These are phyloP conservation scores for Ormia ochracea DNA, from an alignment of 2,888 invertebrate genomes.

Conservation along the genomic window DNA sequence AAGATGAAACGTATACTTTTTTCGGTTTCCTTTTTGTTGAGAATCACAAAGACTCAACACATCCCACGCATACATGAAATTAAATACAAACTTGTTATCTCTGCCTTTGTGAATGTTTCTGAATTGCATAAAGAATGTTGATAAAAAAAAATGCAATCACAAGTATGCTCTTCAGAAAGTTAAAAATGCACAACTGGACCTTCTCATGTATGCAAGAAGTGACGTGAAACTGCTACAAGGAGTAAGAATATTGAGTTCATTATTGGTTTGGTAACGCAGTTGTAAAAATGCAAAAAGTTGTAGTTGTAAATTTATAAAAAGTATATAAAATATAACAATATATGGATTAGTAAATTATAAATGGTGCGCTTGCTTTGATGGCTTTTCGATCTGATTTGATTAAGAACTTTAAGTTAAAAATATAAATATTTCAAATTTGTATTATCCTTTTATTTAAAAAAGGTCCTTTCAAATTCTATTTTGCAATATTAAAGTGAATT, in stretches of 20 bases:
- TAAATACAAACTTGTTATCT: neutral
- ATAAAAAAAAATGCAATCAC: conserved; percentile 52
- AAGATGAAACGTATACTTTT: conserved; percentile 18
- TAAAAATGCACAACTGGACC: conserved; percentile 44
- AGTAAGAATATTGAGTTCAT: neutral
- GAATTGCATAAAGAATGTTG: conserved; percentile 2
- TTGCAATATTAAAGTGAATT: too few relatives aligned
- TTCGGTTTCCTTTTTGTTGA: conserved; percentile 32
- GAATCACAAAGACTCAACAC: conserved; percentile 27
- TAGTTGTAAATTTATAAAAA: too few relatives aligned
- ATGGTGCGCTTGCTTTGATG: too few relatives aligned
- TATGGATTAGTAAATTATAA: too few relatives aligned
- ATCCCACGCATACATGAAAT: conserved; percentile 6
- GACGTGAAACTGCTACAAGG: neutral
- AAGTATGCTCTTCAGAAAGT: conserved; percentile 37
- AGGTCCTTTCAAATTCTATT: too few relatives aligned
- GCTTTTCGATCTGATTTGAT: too few relatives aligned
- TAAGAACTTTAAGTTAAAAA: too few relatives aligned
- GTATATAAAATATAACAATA: too few relatives aligned
- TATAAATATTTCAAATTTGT: too few relatives aligned
- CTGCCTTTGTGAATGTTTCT: neutral
- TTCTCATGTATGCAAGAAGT: neutral
- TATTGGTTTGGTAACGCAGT: too few relatives aligned
- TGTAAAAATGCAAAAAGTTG: too few relatives aligned
- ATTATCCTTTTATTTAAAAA: too few relatives aligned